Evolutionary conservation across 2,888 invertebrate genomes (phyloP).

Genomic region (Slavum lentiscoides): DNA sequence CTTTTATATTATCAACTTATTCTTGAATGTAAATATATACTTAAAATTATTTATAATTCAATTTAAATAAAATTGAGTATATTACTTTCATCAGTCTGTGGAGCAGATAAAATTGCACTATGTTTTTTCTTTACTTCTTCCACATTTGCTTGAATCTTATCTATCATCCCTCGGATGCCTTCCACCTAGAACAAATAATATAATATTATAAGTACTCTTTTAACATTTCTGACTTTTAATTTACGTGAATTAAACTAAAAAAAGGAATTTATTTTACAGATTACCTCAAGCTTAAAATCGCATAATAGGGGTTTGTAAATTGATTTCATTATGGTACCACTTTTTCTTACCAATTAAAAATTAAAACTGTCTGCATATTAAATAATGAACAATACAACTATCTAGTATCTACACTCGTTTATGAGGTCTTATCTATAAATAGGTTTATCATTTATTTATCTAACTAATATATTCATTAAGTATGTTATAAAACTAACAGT

Average conservation of each 20-base stretch:
- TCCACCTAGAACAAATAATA: slow-evolving; percentile 75
- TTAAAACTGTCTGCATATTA: not conserved
- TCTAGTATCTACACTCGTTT: slow-evolving; percentile 19
- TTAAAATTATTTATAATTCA: not conserved
- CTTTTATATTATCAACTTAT: not conserved
- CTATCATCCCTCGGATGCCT: slow-evolving; percentile 99
- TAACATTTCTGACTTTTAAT: not conserved
- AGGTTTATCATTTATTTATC: slow-evolving; percentile 32
- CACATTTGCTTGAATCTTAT: slow-evolving; percentile 98
- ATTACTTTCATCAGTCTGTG: slow-evolving; percentile 97
- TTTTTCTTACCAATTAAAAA: not conserved
- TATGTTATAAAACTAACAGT: not conserved
- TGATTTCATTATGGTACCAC: slow-evolving; percentile 18
- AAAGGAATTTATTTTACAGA: not conserved
- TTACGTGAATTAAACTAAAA: not conserved
- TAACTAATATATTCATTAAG: slow-evolving; percentile 14
- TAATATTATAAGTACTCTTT: not conserved
- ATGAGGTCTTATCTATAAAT: slow-evolving; percentile 32
- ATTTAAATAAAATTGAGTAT: slow-evolving; percentile 14
- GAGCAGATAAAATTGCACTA: slow-evolving; percentile 97
- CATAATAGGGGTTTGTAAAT: slow-evolving; percentile 32
- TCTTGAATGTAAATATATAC: not conserved
- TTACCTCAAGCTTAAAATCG: slow-evolving; percentile 32
- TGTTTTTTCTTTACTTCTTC: slow-evolving; percentile 99
- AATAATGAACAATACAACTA: slow-evolving; percentile 28